These are phyloP conservation scores for Aldabrachelys gigantea DNA, from an alignment of 2,113 vertebrate genomes.

Conservation along the genomic window DNA sequence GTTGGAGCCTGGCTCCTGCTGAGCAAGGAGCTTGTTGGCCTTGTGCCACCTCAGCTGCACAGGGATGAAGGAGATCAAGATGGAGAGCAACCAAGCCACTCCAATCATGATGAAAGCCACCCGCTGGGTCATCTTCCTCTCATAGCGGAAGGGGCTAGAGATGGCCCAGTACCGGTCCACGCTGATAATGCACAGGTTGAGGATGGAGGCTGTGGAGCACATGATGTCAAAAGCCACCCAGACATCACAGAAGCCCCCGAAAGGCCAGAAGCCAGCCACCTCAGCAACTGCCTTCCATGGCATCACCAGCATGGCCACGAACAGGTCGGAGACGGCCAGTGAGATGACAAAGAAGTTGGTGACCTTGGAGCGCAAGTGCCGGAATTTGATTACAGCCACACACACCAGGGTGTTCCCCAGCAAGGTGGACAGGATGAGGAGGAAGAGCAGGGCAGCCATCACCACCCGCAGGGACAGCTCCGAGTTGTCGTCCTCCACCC, in stretches of 20 bases:
- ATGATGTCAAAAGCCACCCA: constrained; percentile 89
- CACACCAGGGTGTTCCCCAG: constrained; percentile 85
- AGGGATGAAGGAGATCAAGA: constrained; percentile 85
- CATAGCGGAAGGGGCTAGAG: constrained; percentile 80
- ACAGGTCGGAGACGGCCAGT: constrained; percentile 83
- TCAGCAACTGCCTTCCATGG: constrained; percentile 82
- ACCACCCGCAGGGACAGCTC: constrained; percentile 45
- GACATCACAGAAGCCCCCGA: constrained; percentile 82
- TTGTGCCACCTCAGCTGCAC: constrained; percentile 86
- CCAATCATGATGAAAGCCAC: constrained; percentile 80
- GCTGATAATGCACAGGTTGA: constrained; percentile 85
- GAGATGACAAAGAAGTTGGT: constrained; percentile 85
- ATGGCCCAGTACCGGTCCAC: constrained; percentile 87
- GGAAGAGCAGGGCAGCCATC: constrained; percentile 76
- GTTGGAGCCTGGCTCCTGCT: background rate
- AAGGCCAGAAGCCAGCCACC: constrained; percentile 78
- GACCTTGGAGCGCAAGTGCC: constrained; percentile 82
- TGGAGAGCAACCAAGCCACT: constrained; percentile 81
- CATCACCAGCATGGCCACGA: constrained; percentile 86
- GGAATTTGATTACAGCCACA: constrained; percentile 65
- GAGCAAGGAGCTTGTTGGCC: constrained; percentile 1
- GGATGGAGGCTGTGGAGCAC: constrained; percentile 85
- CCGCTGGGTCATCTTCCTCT: constrained; percentile 79
- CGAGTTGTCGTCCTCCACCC: background rate
- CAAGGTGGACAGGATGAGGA: constrained; percentile 84